Conservation (phyloP, 2,113 vertebrate species). For the Lipophrys pholis region DNA sequence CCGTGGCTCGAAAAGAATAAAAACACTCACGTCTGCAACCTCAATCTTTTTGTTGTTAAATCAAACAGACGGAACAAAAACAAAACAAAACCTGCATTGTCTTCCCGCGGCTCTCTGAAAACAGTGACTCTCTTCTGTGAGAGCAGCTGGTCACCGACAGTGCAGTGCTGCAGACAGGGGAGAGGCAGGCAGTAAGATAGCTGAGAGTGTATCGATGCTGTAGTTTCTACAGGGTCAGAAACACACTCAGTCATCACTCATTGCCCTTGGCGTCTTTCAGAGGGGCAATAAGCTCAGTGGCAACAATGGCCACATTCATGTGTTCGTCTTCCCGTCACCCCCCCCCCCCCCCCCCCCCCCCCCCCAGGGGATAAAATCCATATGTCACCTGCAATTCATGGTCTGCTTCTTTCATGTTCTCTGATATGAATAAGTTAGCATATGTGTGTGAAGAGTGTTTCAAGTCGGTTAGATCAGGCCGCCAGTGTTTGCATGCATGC, state of each 20-base stretch:
- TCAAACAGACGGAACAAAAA: conserved; percentile 52
- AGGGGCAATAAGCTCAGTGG: conserved; percentile 50
- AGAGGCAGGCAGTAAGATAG: background rate
- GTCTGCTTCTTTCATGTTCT: conserved; percentile 36
- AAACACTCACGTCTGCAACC: conserved; percentile 3
- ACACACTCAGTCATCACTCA: conserved; percentile 30
- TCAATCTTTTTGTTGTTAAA: conserved; percentile 45
- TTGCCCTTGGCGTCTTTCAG: conserved; percentile 46
- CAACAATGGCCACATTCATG: conserved; percentile 31
- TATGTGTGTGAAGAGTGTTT: conserved; percentile 17
- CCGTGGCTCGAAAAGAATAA: conserved; percentile 1
- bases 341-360: conserved; percentile 4
- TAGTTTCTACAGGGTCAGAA: conserved; percentile 47
- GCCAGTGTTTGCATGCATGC: conserved; percentile 24
- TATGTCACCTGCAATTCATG: conserved; percentile 59
- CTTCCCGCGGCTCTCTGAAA: conserved; percentile 33
- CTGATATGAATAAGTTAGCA: conserved; percentile 63
- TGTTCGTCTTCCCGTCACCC: conserved; percentile 21
- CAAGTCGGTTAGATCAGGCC: conserved; percentile 31
- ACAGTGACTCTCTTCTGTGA: conserved; percentile 35
- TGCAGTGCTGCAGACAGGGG: conserved; percentile 39
- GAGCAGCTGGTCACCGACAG: conserved; percentile 42
- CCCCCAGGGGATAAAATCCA: conserved; percentile 48
- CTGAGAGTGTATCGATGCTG: conserved; percentile 20
- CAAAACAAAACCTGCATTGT: conserved; percentile 60